Evolutionary conservation across 2,888 invertebrate species (phyloP), one percentile per base, ranked within the genome.

Genomic region (Calliphora vomitoria): DNA sequence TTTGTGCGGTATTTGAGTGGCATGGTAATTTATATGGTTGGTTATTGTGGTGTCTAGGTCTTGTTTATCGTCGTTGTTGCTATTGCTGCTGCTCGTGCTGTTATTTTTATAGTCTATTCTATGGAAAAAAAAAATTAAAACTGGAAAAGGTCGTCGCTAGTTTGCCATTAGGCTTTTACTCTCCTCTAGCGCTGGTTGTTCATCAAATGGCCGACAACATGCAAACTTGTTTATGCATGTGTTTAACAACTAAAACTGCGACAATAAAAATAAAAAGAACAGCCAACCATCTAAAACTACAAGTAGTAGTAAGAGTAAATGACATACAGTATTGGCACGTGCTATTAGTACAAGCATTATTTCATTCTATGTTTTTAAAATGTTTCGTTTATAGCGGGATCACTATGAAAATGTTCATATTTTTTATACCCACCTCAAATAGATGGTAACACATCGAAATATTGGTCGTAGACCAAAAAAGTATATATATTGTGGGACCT

Each of bases 171-270:
- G 86, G 86, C 86, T 86, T 86, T 76, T 80, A 66, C 58, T 87
- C 55, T 80, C 50, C 62, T 75, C 79, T 35, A 60, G 41, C 69
- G 71, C 55, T 58, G 44, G 79, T 76, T 82, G 82, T 66, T 82
- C 75, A 80, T 76, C 75, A 83, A 80, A 83, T 80, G 71, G 83
- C 69, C 88, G 86, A 88, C 85, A 85, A 85, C 85, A 88, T 88
- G 88, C 83, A 86, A 88, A 85, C 88, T 88, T 89, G 88, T 88
- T 86, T 86, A 83, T 89, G 88, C 87, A 85, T 83, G 79, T 88
- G 86, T 89, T 88, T 83, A 88, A 89, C 89, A 88, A 85, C 86
- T 85, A 80, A 75, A 88, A 89, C 68, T 88, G 85, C 86, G 71
- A 88, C 87, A 83, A 83, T 88, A 82, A 86, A 88, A 64, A 68